Conservation (phyloP, 2,888 invertebrate genomes). For the Isoperla grammatica region DNA sequence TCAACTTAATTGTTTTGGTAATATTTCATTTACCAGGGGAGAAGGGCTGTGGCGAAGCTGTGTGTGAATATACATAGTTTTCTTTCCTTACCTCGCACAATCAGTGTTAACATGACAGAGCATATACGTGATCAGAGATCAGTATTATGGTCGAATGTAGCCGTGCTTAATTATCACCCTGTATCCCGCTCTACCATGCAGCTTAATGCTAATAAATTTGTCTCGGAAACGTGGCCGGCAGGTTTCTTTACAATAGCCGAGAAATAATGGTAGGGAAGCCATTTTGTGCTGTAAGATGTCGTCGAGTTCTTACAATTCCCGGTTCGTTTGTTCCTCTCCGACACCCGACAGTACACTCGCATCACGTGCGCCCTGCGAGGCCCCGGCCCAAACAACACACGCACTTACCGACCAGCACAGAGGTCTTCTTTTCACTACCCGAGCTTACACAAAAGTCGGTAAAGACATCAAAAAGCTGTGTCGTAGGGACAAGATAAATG, state of each 20-base stretch:
- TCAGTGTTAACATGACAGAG: too few species aligned
- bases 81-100: too few species aligned
- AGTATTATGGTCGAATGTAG: not conserved
- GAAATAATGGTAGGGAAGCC: conserved; percentile 13
- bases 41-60: too few species aligned
- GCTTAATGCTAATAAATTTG: conserved; percentile 17
- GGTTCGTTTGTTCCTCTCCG: conserved; percentile 13
- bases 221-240: conserved; percentile 10
- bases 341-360: not conserved
- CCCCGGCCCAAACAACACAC: not conserved
- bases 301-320: conserved; percentile 2
- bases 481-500: conserved; percentile 25
- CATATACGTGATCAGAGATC: not conserved
- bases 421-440: not conserved
- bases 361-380: not conserved
- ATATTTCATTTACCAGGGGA: too few species aligned
- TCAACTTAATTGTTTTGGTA: too few species aligned
- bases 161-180: conserved; percentile 3
- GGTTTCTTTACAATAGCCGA: conserved; percentile 7
- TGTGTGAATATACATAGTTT: not conserved
- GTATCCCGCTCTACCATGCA: not conserved
- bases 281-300: conserved; percentile 14
- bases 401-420: not conserved
- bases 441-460: conserved; percentile 9
- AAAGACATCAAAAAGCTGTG: conserved; percentile 18